Conservation (phyloP, 2,797 vertebrate genomes). For the Gephyroberyx darwinii region DNA sequence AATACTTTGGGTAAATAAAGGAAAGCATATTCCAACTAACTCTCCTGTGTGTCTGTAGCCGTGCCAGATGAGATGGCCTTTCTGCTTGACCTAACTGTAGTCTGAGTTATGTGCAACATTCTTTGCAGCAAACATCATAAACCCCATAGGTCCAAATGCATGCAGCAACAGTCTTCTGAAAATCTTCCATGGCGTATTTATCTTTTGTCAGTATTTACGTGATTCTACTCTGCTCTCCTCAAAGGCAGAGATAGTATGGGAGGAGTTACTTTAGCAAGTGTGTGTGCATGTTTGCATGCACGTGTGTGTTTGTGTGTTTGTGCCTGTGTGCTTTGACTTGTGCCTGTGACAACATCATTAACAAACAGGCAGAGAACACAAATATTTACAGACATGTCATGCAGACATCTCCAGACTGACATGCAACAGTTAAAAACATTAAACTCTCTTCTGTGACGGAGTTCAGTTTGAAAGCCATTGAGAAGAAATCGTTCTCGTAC, state of each 20-base stretch:
- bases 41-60: conserved; percentile 18
- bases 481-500: conserved; percentile 3
- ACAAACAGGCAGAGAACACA: too few species aligned
- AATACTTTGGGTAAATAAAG: neutral
- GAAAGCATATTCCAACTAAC: neutral
- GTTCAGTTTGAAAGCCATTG: conserved; percentile 10
- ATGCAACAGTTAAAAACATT: too few species aligned
- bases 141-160: conserved; percentile 22
- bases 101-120: conserved; percentile 60
- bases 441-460: neutral
- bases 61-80: conserved; percentile 39
- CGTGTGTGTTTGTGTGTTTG: too few species aligned
- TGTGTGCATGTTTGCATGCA: conserved; percentile 7
- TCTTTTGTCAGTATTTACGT: neutral
- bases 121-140: conserved; percentile 43
- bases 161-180: conserved; percentile 21
- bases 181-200: conserved; percentile 1
- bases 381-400: too few species aligned
- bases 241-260: neutral
- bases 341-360: too few species aligned
- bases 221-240: neutral
- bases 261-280: conserved; percentile 32
- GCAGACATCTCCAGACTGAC: too few species aligned
- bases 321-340: too few species aligned
- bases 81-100: conserved; percentile 62